These are phyloP conservation scores for Adela reaumurella DNA, from an alignment of 2,888 invertebrate species.

Conservation along the genomic window DNA sequence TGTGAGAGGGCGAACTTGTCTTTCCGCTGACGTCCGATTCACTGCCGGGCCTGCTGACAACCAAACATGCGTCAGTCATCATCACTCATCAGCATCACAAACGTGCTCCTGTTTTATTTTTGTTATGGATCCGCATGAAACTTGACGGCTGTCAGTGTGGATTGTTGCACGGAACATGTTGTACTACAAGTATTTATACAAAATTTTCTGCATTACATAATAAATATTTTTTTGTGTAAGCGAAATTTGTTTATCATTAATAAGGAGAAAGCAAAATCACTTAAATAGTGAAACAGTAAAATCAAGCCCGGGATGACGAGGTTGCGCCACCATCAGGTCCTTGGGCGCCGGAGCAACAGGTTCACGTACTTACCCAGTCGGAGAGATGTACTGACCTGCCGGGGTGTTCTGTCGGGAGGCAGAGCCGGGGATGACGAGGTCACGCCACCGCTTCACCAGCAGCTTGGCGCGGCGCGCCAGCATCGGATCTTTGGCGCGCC, in stretches of 20 bases:
- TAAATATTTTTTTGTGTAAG: too few species aligned
- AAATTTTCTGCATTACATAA: too few species aligned
- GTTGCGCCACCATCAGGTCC: slow-evolving; percentile 90
- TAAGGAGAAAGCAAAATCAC: too few species aligned
- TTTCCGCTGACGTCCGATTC: slow-evolving; percentile 43
- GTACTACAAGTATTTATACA: too few species aligned
- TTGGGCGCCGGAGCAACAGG: slow-evolving; percentile 86
- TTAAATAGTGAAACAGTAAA: too few species aligned
- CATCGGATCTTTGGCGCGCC: slow-evolving; percentile 78
- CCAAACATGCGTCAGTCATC: too few species aligned
- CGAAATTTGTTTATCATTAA: too few species aligned
- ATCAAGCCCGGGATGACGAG: slow-evolving; percentile 67
- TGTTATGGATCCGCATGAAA: too few species aligned
- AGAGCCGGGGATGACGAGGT: slow-evolving; percentile 67
- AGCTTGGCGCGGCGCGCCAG: slow-evolving; percentile 89
- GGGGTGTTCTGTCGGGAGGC: slow-evolving; percentile 35
- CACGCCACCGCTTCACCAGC: slow-evolving; percentile 89
- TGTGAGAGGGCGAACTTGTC: slow-evolving; percentile 35
- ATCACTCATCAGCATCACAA: too few species aligned
- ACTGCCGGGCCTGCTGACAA: slow-evolving; percentile 23
- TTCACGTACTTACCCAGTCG: slow-evolving; percentile 79
- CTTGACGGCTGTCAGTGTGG: too few species aligned
- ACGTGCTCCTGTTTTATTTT: too few species aligned
- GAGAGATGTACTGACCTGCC: slow-evolving; percentile 36
- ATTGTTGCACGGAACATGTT: too few species aligned